Base-by-base conservation (phyloP, 1,140 invertebrate species). In the Drosophila repleta region DNA sequence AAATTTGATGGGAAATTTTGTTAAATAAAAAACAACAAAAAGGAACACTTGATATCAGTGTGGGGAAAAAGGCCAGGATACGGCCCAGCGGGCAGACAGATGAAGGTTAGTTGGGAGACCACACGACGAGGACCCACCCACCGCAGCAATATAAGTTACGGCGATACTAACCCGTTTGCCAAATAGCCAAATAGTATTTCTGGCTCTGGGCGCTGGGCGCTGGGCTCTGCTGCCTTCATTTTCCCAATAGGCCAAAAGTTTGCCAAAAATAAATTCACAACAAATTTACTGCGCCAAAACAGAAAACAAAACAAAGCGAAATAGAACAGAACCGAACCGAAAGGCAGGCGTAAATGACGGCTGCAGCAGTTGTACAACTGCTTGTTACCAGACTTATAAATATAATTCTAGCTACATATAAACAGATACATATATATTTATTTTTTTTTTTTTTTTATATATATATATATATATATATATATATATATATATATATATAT, bases 241-340 rank as follows among this genome's bases (percentile, higher is more conserved):
- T 68, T 69, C 70, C 70, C 70, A 68, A 73, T 73, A 73, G 70
- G 52, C 65, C 45, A 45, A 74, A 58, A 82, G 61, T 79, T 75
- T 60, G 57, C 45, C 56, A 39, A 70, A 51, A 74, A 82, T 75
- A 82, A 82, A 71, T 75, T 67, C 46, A 53, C 52, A 49, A 43
- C 57, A 51, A 74, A 41, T 66, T 61, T 69, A 77, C 63, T 77
- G 74, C 76, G 64, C 56, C 69, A 68, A 66, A 73, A 56, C 29
- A 29, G 8, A 29, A 29, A 41, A 41, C 39, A 43, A 43, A 43
- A 17, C 39, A 17, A 35, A 35, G 11, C 11, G 32, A 35, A 35
- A 35, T 35, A 35, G 32, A 35, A 35, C 32, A 35, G 32, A 35
- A 35, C 32, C 21, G 21, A 24, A 4, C n/a, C 20, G 18, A 52